phyloP scores from a whole-genome alignment of 2,113 vertebrate genomes.

The Onychostruthus taczanowskii region DNA sequence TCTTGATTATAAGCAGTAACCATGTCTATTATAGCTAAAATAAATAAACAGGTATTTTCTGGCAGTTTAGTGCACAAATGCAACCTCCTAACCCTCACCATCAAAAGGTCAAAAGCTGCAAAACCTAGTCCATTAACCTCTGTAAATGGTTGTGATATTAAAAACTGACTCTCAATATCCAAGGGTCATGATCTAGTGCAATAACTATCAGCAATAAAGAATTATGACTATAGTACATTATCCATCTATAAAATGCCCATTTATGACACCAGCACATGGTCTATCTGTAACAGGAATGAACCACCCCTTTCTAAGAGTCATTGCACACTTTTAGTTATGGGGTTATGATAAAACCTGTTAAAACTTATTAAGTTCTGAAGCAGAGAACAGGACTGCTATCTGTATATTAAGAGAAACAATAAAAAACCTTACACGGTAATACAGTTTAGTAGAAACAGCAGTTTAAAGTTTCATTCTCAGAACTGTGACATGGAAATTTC shows the following conservation, averaged over 20 bases:
- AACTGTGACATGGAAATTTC: not conserved
- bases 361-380: conserved; percentile 55
- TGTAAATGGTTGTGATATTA: conserved; percentile 83
- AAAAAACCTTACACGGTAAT: not conserved
- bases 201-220: conserved; percentile 83
- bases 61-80: conserved; percentile 68
- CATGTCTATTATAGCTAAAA: conserved; percentile 29
- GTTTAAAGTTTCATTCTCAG: not conserved
- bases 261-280: conserved; percentile 68
- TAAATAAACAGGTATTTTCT: conserved; percentile 77
- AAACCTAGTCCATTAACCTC: conserved; percentile 83
- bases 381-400: conserved; percentile 1
- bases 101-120: conserved; percentile 79
- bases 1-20: conserved; percentile 43
- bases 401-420: conserved; percentile 13
- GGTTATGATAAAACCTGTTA: conserved; percentile 49
- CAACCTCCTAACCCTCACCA: conserved; percentile 70
- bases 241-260: conserved; percentile 81
- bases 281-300: conserved; percentile 59
- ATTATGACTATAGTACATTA: conserved; percentile 79
- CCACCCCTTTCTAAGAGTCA: conserved; percentile 64
- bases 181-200: conserved; percentile 79
- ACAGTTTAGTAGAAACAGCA: not conserved
- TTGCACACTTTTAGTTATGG: conserved; percentile 52
- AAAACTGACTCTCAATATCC: conserved; percentile 82